Conservation (phyloP, 2,797 vertebrate genomes). For the Alcedo quadribrachys region DNA sequence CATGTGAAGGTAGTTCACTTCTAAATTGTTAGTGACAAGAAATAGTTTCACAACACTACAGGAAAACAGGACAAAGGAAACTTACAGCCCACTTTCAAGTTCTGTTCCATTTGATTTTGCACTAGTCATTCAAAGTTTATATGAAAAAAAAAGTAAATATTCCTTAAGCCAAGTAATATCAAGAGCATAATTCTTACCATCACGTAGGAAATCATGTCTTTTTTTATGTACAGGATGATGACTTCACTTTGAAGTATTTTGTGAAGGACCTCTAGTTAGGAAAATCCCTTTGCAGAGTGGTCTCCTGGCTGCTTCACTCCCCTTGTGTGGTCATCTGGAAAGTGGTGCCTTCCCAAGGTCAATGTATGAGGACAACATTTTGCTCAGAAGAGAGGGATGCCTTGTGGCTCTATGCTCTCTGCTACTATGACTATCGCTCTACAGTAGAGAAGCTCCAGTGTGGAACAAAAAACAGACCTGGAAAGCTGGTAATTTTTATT, state of each 20-base stretch:
- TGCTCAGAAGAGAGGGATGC: not conserved
- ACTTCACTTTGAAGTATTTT: not conserved
- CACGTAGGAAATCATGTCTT: not conserved
- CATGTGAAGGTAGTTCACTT: not conserved
- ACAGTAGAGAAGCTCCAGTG: not conserved
- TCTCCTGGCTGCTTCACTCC: fast-evolving
- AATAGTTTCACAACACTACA: not conserved
- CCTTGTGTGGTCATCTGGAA: not conserved
- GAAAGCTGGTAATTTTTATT: not conserved
- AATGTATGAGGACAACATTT: fast-evolving
- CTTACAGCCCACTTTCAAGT: not conserved
- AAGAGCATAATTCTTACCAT: not conserved
- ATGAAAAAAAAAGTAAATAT: not conserved
- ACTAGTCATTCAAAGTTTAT: not conserved
- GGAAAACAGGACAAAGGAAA: not conserved
- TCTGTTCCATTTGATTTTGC: not conserved
- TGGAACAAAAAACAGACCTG: not conserved
- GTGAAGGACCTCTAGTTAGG: not conserved
- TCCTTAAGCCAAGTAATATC: not conserved
- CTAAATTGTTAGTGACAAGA: not conserved
- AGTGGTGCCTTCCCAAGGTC: not conserved
- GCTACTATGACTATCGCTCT: not conserved
- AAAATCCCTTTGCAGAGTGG: not conserved
- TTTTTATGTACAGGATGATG: not conserved
- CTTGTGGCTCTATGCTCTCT: not conserved